phyloP scores from a whole-genome alignment of 1,140 invertebrate genomes.

The Ctenoplectra terminalis region DNA sequence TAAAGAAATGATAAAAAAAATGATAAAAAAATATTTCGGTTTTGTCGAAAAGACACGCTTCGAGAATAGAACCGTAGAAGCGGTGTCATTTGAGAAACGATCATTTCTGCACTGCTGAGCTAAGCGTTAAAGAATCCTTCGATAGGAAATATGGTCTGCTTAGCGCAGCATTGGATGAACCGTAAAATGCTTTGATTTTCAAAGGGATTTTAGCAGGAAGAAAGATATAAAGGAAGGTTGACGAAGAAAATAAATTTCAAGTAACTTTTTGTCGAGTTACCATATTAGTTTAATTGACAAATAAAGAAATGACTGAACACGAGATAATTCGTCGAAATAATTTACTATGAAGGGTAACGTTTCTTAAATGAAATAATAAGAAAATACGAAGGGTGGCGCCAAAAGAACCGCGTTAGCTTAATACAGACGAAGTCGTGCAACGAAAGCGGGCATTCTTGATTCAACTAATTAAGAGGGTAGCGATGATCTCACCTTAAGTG shows the following conservation, averaged over 20 bases:
- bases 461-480: conserved; percentile 42
- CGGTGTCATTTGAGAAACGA: background rate
- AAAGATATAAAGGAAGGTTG: background rate
- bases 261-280: background rate
- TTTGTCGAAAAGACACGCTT: background rate
- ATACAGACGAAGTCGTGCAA: conserved; percentile 34
- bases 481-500: conserved; percentile 47
- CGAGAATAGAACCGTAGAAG: background rate
- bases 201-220: background rate
- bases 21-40: background rate
- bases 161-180: background rate
- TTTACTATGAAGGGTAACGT: conserved; percentile 8
- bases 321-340: conserved; percentile 33
- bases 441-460: conserved; percentile 32
- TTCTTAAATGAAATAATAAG: conserved; percentile 23
- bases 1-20: background rate
- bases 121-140: background rate
- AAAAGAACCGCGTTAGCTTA: background rate
- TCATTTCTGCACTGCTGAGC: background rate
- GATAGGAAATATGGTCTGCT: background rate
- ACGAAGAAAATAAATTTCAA: background rate
- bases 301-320: background rate
- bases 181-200: background rate
- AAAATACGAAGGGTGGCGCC: conserved; percentile 8
- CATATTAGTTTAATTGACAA: background rate